Percentiles rank a stretch among this genome's conserved stretches.
Evolutionary conservation across 1,140 invertebrate genomes (phyloP).

Genomic region (Bilobella aurantiaca): DNA sequence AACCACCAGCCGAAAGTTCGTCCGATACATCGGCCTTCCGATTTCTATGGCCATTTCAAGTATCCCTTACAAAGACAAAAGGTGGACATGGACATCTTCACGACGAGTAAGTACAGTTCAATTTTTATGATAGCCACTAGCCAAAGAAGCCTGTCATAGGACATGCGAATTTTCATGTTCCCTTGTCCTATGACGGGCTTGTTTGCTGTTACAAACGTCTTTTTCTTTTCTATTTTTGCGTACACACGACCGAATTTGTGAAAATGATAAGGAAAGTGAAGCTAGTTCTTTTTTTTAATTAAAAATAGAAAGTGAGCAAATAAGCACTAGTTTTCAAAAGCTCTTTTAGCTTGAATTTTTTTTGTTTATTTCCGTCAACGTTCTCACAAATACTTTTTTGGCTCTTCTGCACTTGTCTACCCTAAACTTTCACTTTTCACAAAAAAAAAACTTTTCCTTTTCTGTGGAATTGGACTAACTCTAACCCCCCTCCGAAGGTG

Average conservation of each 20-base stretch:
- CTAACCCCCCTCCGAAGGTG: not conserved
- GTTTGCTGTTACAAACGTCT: not conserved
- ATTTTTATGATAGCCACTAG: not conserved
- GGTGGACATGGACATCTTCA: conserved; percentile 6
- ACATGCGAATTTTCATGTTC: not conserved
- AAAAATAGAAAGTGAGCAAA: too few relatives aligned
- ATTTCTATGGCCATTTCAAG: conserved; percentile 23
- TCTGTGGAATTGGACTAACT: not conserved
- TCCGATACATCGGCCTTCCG: not conserved
- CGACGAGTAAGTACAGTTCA: conserved; percentile 16
- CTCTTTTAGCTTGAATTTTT: too few relatives aligned
- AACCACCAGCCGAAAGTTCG: not conserved
- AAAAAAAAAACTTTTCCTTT: not conserved
- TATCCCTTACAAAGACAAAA: conserved; percentile 21
- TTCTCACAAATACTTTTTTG: too few relatives aligned
- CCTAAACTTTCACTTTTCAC: too few relatives aligned
- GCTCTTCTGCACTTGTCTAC: too few relatives aligned
- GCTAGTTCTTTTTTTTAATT: not conserved
- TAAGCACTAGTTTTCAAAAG: too few relatives aligned
- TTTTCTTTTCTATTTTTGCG: not conserved
- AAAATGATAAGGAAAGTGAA: not conserved
- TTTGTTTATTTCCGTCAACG: too few relatives aligned
- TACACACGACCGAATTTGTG: not conserved
- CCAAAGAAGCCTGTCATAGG: too few relatives aligned
- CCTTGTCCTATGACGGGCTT: too few relatives aligned